These are phyloP conservation scores for Stenopsyche tienmushanensis DNA, from an alignment of 1,140 invertebrate genomes.

Conservation along the genomic window DNA sequence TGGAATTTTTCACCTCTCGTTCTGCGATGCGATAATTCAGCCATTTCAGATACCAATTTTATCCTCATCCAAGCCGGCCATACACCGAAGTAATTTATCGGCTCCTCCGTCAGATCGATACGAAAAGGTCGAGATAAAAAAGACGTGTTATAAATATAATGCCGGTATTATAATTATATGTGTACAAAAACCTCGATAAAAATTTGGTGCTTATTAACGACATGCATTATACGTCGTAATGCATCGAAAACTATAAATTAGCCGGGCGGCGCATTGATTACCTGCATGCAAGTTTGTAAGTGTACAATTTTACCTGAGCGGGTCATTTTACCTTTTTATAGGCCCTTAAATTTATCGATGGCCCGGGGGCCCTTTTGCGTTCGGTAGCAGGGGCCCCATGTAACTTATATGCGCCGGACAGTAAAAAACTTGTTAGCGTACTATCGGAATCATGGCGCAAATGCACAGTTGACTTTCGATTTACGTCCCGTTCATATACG, in stretches of 20 bases:
- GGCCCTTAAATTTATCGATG: conserved; percentile 41
- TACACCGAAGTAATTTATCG: too few relatives aligned
- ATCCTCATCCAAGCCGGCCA: too few relatives aligned
- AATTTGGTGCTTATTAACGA: conserved; percentile 2
- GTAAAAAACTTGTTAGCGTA: conserved; percentile 19
- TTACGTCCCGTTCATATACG: not conserved
- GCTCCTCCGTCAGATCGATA: too few relatives aligned
- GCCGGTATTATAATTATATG: too few relatives aligned
- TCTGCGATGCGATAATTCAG: too few relatives aligned
- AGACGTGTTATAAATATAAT: too few relatives aligned
- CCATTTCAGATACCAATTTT: too few relatives aligned
- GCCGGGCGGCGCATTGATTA: conserved; percentile 6
- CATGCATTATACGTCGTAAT: not conserved
- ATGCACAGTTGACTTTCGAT: not conserved
- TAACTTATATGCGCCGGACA: not conserved
- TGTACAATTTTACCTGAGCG: conserved; percentile 32
- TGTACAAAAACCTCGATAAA: too few relatives aligned
- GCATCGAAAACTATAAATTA: conserved; percentile 13
- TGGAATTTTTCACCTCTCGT: too few relatives aligned
- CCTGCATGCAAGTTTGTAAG: conserved; percentile 36
- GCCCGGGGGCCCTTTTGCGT: conserved; percentile 28
- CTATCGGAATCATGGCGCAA: not conserved
- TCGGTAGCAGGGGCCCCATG: conserved; percentile 29
- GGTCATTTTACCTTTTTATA: conserved; percentile 39
- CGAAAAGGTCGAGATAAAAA: too few relatives aligned